phyloP scores from a whole-genome alignment of 2,797 vertebrate genomes.

The Darevskia nairensis region DNA sequence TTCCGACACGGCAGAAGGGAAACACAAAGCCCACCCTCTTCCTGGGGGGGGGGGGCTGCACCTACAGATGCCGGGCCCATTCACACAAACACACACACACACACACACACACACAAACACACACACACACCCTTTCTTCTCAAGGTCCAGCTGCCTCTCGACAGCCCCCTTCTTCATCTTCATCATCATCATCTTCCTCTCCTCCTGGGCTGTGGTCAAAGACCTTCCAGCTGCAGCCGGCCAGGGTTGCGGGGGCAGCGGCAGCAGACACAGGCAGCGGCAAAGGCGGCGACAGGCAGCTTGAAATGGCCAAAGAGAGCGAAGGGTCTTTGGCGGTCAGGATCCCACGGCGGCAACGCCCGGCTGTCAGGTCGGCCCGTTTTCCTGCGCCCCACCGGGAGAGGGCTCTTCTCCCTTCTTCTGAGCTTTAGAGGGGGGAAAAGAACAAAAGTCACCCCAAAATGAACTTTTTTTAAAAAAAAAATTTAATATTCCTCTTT shows the following conservation, averaged over 20 bases:
- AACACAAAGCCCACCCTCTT: too few relatives aligned
- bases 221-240: background rate
- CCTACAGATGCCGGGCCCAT: background rate
- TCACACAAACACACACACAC: too few relatives aligned
- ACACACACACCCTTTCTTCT: background rate
- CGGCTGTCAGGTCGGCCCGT: constrained; percentile 77
- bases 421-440: constrained; percentile 68
- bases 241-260: background rate
- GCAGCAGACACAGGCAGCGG: constrained; percentile 9
- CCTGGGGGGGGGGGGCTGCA: background rate
- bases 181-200: background rate
- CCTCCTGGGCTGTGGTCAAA: background rate
- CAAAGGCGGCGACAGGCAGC: constrained; percentile 12
- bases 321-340: background rate
- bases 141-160: background rate
- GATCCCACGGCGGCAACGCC: background rate
- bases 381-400: constrained; percentile 79
- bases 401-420: constrained; percentile 90
- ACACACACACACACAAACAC: background rate
- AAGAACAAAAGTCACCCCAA: too few relatives aligned
- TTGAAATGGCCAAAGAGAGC: constrained; percentile 7
- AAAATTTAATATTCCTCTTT: too few relatives aligned
- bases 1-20: too few relatives aligned
- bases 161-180: background rate
- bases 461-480: too few relatives aligned